phyloP scores from a whole-genome alignment of 1,140 invertebrate genomes.

The Lordiphosa collinella region DNA sequence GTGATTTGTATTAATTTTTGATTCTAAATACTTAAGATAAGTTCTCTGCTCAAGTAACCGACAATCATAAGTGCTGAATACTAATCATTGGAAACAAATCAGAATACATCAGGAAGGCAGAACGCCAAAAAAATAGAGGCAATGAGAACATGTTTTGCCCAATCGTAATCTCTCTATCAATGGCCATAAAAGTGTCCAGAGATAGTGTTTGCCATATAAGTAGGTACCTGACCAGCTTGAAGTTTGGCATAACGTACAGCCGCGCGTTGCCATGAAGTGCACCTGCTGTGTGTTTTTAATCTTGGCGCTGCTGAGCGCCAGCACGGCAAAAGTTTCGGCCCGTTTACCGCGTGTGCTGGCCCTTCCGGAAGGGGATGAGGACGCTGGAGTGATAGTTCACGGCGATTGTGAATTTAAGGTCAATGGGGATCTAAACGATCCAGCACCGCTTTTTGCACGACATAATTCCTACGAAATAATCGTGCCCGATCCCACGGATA shows the following conservation, averaged over 20 bases:
- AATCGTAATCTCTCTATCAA: slow-evolving; percentile 1
- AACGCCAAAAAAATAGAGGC: no score
- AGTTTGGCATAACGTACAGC: slow-evolving; percentile 21
- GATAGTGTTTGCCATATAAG: slow-evolving; percentile 36
- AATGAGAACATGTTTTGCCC: no score
- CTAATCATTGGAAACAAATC: no score
- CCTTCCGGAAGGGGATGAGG: slow-evolving; percentile 29
- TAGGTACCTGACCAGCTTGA: not conserved
- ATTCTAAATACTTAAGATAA: no score
- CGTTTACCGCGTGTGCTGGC: slow-evolving; percentile 41
- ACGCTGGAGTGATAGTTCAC: slow-evolving; percentile 42
- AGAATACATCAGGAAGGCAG: no score
- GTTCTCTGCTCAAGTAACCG: slow-evolving; percentile 12
- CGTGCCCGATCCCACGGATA: slow-evolving; percentile 61
- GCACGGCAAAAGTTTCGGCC: slow-evolving; percentile 2
- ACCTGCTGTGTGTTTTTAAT: slow-evolving; percentile 28
- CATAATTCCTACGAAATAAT: slow-evolving; percentile 53
- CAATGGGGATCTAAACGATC: slow-evolving; percentile 68
- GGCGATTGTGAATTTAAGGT: slow-evolving; percentile 68
- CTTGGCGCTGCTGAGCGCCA: slow-evolving; percentile 38
- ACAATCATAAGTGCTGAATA: slow-evolving; percentile 1
- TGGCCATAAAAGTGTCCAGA: slow-evolving; percentile 11
- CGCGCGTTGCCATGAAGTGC: slow-evolving; percentile 38
- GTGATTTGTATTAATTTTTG: no score
- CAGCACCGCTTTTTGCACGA: slow-evolving; percentile 54